Percentiles rank a stretch among this genome's conserved stretches.
These are phyloP conservation scores for Seriola dumerili DNA, from an alignment of 2,113 vertebrate species.

Conservation along the genomic window DNA sequence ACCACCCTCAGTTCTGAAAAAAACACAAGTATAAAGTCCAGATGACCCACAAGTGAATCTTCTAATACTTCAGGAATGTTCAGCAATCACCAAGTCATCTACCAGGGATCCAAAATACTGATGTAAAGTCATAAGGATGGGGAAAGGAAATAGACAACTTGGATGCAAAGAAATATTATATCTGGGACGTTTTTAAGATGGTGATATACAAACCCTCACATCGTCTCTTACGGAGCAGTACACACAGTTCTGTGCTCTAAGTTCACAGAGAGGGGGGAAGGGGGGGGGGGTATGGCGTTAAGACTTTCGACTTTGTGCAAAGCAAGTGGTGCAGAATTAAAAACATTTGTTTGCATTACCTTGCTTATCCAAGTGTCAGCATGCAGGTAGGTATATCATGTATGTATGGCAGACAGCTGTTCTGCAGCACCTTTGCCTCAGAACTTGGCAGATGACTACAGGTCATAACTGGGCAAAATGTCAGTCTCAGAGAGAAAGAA, in stretches of 20 bases:
- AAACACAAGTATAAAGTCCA: conserved; percentile 66
- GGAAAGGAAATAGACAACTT: conserved; percentile 27
- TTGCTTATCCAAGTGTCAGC: not conserved
- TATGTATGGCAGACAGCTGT: conserved; percentile 26
- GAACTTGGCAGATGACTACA: conserved; percentile 13
- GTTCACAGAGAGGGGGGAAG: not conserved
- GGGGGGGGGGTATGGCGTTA: not conserved
- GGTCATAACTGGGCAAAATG: conserved; percentile 34
- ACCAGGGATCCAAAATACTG: conserved; percentile 60
- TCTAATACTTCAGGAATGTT: conserved; percentile 81
- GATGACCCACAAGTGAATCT: conserved; percentile 78
- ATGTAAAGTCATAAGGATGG: conserved; percentile 58
- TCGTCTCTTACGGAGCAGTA: conserved; percentile 9
- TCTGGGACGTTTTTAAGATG: conserved; percentile 38
- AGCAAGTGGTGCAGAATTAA: conserved; percentile 1
- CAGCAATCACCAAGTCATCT: conserved; percentile 70
- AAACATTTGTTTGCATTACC: conserved; percentile 31
- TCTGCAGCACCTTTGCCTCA: conserved; percentile 38
- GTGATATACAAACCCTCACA: conserved; percentile 17
- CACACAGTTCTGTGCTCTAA: not conserved
- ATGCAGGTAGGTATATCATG: conserved; percentile 11
- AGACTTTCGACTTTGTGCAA: not conserved
- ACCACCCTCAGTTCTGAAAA: conserved; percentile 69
- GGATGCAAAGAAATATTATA: conserved; percentile 43
- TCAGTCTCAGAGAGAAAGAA: conserved; percentile 33